Conservation (phyloP, 35 echinoderm and acorn worm species). For the Apostichopus californicus region DNA sequence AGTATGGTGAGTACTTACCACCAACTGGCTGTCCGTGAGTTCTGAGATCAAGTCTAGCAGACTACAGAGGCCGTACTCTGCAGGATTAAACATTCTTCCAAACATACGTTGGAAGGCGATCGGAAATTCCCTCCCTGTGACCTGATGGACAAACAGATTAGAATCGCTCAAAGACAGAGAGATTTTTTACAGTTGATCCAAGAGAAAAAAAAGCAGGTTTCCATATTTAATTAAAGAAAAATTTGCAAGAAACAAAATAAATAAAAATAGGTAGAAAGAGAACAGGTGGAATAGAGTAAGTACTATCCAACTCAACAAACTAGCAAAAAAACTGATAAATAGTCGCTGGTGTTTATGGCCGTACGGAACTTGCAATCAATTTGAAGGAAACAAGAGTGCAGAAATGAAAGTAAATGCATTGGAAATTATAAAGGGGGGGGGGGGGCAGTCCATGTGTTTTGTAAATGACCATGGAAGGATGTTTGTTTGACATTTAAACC, state of each 20-base stretch:
- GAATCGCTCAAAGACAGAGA: neutral
- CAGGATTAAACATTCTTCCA: constrained; percentile 57
- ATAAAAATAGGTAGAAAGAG: no score
- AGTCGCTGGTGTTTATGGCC: no score
- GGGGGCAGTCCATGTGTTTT: no score
- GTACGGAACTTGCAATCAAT: no score
- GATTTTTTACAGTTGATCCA: neutral
- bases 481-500: neutral
- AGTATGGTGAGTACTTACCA: constrained; percentile 56
- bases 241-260: neutral
- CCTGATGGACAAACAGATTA: constrained; percentile 36
- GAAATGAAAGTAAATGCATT: no score
- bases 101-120: constrained; percentile 81
- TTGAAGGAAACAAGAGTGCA: no score
- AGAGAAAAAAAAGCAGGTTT: neutral
- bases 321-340: no score
- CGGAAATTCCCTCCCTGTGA: constrained; percentile 76
- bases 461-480: neutral
- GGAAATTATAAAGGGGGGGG: no score
- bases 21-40: constrained; percentile 72
- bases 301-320: no score
- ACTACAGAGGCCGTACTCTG: constrained; percentile 90
- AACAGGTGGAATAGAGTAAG: no score
- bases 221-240: no score
- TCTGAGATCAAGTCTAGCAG: constrained; percentile 81